Evolutionary conservation across 2,888 invertebrate genomes (phyloP).

Genomic region (Agrochola lychnidis): DNA sequence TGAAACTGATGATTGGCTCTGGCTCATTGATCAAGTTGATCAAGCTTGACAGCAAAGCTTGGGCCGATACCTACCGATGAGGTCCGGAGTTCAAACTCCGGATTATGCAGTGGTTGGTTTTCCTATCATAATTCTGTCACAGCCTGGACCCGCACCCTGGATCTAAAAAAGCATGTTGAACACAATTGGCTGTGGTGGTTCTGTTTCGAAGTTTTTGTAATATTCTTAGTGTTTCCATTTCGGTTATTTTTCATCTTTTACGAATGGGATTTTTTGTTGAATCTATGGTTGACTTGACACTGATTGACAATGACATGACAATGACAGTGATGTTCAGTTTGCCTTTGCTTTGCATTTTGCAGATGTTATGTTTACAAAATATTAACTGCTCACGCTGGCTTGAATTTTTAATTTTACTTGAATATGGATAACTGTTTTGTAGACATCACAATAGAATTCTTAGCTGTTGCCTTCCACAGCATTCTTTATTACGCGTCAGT

Average conservation of each 20-base stretch:
- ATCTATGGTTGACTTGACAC: background rate
- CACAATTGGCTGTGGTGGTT: no score
- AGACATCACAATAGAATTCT: conserved; percentile 92
- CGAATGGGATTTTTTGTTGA: background rate
- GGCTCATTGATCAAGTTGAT: background rate
- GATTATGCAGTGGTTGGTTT: background rate
- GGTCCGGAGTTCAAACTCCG: background rate
- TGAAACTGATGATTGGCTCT: background rate
- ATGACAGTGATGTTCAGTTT: no score
- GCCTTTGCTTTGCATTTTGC: no score
- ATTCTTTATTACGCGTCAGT: conserved; percentile 91
- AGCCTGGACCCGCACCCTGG: background rate
- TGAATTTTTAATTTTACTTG: background rate
- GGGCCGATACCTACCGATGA: background rate
- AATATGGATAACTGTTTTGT: conserved; percentile 86
- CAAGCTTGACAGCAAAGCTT: background rate
- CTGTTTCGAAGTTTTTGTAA: background rate
- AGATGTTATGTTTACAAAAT: background rate
- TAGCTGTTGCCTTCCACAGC: conserved; percentile 92
- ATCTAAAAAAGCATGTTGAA: background rate
- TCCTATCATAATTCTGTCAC: background rate
- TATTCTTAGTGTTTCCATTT: background rate
- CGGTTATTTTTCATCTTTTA: background rate
- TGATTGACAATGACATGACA: no score
- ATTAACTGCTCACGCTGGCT: background rate